Percentiles rank a stretch among this genome's conserved stretches.
phyloP scores from a whole-genome alignment of 2,113 vertebrate genomes.

The Lagopus leucura region DNA sequence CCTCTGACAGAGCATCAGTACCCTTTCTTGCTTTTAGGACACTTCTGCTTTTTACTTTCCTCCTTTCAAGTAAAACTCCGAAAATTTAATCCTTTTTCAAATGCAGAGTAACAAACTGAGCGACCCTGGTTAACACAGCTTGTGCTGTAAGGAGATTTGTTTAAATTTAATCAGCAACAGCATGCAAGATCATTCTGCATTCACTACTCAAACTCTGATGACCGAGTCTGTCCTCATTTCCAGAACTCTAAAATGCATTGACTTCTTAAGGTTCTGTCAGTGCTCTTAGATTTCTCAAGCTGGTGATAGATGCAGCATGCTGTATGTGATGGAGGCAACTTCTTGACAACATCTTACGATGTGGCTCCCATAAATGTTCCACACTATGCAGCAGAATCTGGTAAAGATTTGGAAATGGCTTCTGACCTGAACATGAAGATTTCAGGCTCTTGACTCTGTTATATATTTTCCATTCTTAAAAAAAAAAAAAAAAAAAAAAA shows the following conservation, averaged over 20 bases:
- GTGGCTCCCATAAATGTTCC: not conserved
- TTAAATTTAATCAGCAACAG: not conserved
- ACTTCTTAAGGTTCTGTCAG: not conserved
- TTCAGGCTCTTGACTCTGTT: not conserved
- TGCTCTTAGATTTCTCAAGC: not conserved
- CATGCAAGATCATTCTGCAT: not conserved
- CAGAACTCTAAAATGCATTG: not conserved
- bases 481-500: not conserved
- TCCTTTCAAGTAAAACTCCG: not conserved
- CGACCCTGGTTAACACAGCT: not conserved
- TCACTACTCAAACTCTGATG: not conserved
- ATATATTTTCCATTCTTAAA: not conserved
- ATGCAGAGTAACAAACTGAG: not conserved
- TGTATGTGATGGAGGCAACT: not conserved
- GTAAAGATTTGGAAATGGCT: not conserved
- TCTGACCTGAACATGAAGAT: not conserved
- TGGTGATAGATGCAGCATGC: not conserved
- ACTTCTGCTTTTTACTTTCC: not conserved
- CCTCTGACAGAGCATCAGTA: not conserved
- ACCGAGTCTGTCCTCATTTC: not conserved
- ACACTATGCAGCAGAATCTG: not conserved
- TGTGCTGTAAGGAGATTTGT: not conserved
- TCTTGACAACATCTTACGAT: not conserved
- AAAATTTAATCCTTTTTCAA: not conserved
- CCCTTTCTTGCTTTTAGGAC: not conserved